Evolutionary conservation across 2,797 vertebrate genomes (phyloP).

Genomic region (Tolypeutes matacus): DNA sequence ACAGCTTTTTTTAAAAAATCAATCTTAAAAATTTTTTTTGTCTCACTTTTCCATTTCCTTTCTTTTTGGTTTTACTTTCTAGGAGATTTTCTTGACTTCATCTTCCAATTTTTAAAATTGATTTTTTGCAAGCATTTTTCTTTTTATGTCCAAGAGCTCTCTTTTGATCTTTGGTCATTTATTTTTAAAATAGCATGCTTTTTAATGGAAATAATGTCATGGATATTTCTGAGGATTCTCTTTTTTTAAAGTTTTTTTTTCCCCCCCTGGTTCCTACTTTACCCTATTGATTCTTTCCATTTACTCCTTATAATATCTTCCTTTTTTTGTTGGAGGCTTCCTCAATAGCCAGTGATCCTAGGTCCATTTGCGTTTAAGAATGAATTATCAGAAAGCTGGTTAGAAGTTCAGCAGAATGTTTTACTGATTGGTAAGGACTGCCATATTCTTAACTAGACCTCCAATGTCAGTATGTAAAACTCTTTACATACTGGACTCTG

Average conservation of each 20-base stretch:
- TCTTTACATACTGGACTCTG: conserved; percentile 83
- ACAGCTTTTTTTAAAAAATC: not conserved
- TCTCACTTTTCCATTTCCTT: not conserved
- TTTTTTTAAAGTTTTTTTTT: not conserved
- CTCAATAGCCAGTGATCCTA: not conserved
- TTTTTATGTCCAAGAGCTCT: not conserved
- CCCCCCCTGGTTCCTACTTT: not conserved
- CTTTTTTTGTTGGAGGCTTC: not conserved
- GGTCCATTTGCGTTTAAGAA: not conserved
- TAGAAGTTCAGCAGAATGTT: not conserved
- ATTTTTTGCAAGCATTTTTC: not conserved
- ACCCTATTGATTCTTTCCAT: not conserved
- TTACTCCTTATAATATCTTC: not conserved
- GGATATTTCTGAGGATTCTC: not conserved
- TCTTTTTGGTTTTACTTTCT: not conserved
- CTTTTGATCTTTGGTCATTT: conserved; percentile 28
- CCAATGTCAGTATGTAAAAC: not conserved
- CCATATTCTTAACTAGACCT: not conserved
- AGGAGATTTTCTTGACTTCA: not conserved
- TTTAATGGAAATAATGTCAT: not conserved
- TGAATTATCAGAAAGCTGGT: not conserved
- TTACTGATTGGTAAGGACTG: not conserved
- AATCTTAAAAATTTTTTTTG: not conserved
- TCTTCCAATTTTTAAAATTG: conserved; percentile 11
- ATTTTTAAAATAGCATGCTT: not conserved